Evolutionary conservation across 1,140 invertebrate genomes (phyloP).

Genomic region (silkworm (Bombyx mori)): DNA sequence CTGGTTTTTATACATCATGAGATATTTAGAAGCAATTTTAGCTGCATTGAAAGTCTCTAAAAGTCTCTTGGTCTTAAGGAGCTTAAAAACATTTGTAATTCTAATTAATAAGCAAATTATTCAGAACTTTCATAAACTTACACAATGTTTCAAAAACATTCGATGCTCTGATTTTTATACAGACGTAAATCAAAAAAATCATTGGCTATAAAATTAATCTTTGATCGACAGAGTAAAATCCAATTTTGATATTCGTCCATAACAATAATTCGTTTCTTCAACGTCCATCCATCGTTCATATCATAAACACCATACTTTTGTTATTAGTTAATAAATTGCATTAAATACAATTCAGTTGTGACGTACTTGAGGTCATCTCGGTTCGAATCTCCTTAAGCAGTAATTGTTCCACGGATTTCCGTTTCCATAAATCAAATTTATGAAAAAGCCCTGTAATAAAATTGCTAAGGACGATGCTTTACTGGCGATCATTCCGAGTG

Average conservation of each 20-base stretch:
- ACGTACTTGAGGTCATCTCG: constrained; percentile 24
- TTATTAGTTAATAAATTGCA: constrained; percentile 18
- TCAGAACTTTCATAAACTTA: no score
- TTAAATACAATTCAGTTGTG: constrained; percentile 21
- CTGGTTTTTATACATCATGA: no score
- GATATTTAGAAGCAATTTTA: no score
- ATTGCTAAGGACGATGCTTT: constrained; percentile 19
- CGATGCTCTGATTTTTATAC: no score
- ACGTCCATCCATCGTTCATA: constrained; percentile 13
- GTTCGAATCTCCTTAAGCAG: constrained; percentile 19
- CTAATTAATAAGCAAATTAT: no score
- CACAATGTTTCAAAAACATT: no score
- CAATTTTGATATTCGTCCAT: constrained; percentile 16
- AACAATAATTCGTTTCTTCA: constrained; percentile 55
- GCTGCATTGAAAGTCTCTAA: no score
- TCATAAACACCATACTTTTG: not conserved
- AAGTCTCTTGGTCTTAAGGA: no score
- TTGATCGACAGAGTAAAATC: no score
- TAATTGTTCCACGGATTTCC: constrained; percentile 12
- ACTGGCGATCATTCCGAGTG: constrained; percentile 20
- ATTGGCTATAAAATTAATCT: no score
- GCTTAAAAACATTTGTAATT: no score
- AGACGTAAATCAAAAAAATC: no score
- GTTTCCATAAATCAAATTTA: not conserved
- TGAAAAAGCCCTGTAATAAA: constrained; percentile 9